These are phyloP conservation scores for Salpingus planirostris DNA, from an alignment of 2,888 invertebrate genomes.

Conservation along the genomic window DNA sequence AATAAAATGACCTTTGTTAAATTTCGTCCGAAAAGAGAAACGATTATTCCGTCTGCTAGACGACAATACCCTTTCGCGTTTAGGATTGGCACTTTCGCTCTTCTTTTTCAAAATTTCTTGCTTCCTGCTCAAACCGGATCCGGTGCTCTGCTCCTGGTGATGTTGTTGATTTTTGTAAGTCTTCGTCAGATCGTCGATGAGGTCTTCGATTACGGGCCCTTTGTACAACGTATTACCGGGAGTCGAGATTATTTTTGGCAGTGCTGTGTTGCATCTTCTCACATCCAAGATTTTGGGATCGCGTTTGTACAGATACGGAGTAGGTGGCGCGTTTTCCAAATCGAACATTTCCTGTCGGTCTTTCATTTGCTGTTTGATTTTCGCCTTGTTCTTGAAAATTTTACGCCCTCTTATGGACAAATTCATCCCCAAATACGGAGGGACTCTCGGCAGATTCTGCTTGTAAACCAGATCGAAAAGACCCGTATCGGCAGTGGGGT, in stretches of 20 bases:
- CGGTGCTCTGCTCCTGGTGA: constrained; percentile 16
- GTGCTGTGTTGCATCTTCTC: constrained; percentile 17
- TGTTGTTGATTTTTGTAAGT: constrained; percentile 29
- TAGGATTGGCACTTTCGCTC: background rate
- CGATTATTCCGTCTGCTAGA: too few relatives aligned
- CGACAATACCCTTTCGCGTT: constrained; percentile 34
- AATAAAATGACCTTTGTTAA: too few relatives aligned
- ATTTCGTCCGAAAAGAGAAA: too few relatives aligned
- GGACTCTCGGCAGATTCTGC: constrained; percentile 67
- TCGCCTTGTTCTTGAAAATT: constrained; percentile 36
- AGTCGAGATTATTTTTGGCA: background rate
- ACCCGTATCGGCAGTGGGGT: constrained; percentile 69
- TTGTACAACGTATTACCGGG: constrained; percentile 44
- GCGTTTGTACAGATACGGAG: constrained; percentile 3
- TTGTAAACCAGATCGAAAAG: constrained; percentile 72
- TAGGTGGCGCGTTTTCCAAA: constrained; percentile 1
- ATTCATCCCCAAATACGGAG: constrained; percentile 70
- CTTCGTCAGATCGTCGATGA: constrained; percentile 57
- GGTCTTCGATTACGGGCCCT: constrained; percentile 60
- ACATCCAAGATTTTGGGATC: constrained; percentile 1
- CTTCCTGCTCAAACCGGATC: constrained; percentile 3
- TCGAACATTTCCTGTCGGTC: background rate
- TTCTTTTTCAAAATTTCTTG: constrained; percentile 4
- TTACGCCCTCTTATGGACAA: constrained; percentile 60
- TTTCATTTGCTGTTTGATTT: constrained; percentile 24